These are phyloP conservation scores for Corapipo altera DNA, from an alignment of 2,113 vertebrate genomes.

Conservation along the genomic window DNA sequence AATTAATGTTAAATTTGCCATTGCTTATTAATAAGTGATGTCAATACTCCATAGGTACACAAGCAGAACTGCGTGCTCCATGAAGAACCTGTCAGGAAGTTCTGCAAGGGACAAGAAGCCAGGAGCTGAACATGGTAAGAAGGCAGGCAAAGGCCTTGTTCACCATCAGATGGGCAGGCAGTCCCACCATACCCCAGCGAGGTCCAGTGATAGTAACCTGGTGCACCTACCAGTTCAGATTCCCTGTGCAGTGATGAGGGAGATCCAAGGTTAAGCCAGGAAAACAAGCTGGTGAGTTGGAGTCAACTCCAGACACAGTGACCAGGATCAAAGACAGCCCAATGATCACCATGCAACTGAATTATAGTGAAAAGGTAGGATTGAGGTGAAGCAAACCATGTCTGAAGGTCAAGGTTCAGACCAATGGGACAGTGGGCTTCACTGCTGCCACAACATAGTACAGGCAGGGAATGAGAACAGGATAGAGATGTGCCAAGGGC, in stretches of 20 bases:
- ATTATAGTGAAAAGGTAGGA: neutral
- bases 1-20: neutral
- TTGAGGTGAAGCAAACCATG: neutral
- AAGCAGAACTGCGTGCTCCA: neutral
- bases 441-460: neutral
- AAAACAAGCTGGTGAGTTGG: neutral
- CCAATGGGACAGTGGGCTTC: neutral
- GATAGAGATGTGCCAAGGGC: neutral
- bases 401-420: neutral
- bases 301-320: neutral
- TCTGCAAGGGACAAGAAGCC: neutral
- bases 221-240: neutral
- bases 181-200: neutral
- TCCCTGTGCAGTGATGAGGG: neutral
- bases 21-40: neutral
- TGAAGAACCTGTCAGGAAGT: neutral
- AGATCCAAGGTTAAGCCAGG: neutral
- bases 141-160: neutral
- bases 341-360: neutral
- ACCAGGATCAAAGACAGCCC: neutral
- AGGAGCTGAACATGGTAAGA: rapidly evolving
- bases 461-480: neutral
- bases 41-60: neutral
- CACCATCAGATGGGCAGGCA: neutral
- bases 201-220: neutral